Percentiles rank a stretch among this genome's conserved stretches.
Evolutionary conservation across 2,113 vertebrate genomes (phyloP).

Genomic region (Fulica atra): DNA sequence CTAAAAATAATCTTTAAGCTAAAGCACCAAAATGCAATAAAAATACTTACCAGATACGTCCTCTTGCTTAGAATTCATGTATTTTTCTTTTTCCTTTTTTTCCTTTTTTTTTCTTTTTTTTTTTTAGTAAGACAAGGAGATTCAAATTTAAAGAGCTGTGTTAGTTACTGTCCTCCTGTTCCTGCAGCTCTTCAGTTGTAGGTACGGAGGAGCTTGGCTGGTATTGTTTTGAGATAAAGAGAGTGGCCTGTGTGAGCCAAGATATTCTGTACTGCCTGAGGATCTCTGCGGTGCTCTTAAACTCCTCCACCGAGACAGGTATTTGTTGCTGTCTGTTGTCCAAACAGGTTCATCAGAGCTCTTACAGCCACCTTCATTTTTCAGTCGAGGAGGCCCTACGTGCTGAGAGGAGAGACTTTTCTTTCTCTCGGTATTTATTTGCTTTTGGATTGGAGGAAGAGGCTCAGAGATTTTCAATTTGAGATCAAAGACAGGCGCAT

Average conservation of each 20-base stretch:
- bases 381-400: not conserved
- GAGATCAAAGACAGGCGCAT: conserved; percentile 70
- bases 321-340: conserved; percentile 51
- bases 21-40: not conserved
- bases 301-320: conserved; percentile 61
- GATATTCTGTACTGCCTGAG: conserved; percentile 62
- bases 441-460: conserved; percentile 68
- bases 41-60: conserved; percentile 69
- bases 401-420: conserved; percentile 29
- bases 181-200: conserved; percentile 19
- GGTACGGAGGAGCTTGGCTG: conserved; percentile 41
- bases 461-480: conserved; percentile 60
- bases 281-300: conserved; percentile 57
- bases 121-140: not conserved
- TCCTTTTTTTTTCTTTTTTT: fast-evolving
- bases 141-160: conserved; percentile 18
- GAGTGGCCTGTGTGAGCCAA: conserved; percentile 52
- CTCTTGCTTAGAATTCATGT: conserved; percentile 11
- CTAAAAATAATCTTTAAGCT: not conserved
- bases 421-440: conserved; percentile 65
- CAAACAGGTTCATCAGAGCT: conserved; percentile 51
- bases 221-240: conserved; percentile 52
- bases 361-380: conserved; percentile 35
- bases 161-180: conserved; percentile 3
- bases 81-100: not conserved